Evolutionary conservation across 2,888 invertebrate genomes (phyloP), one percentile per base, ranked within the genome.

Genomic region (Allophyes oxyacanthae): DNA sequence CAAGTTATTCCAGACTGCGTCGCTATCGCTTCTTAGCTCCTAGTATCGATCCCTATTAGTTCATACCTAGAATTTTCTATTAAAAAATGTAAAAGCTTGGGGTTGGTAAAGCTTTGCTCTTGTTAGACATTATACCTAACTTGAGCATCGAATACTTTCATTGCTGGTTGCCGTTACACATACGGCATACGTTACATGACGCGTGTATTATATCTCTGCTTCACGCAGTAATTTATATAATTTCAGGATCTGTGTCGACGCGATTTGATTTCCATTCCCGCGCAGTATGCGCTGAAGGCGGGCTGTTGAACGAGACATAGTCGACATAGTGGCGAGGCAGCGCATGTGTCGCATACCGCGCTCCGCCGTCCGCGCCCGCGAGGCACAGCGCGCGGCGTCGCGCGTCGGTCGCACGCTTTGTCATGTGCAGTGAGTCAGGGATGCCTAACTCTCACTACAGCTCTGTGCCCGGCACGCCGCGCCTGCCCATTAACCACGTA

Each of bases 1-100:
- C 38, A 54, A 30, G n/a, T 14, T n/a, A 20, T 11, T 59, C 37
- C 20, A 38, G 13, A 25, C 9, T 33, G 30, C 7, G n/a, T 10
- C 44, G n/a, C 32, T 20, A 1, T n/a, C 7, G 15, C 28, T 13
- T 34, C 43, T 25, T 4, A 60, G 28, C 43, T 53, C 25, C 43
- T 13, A 9, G 25, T 9, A 9, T n/a, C 25, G 14, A n/a, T 34
- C 4, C 28, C 25, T 43, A 20, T 40, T 11, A 9, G 3, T 28
- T 10, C 2, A 2, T 3, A 20, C 4, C 20, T 20, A 20, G 4
- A 20, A n/a, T n/a, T n/a, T n/a, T n/a, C n/a, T n/a, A n/a, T n/a
- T n/a, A n/a, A n/a, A n/a, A n/a, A n/a, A n/a, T n/a, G n/a, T n/a
- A n/a, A n/a, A n/a, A n/a, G n/a, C n/a, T n/a, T n/a, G n/a, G 7